Base-by-base conservation (phyloP, 2,888 invertebrate genomes). In the Endotricha flammealis region DNA sequence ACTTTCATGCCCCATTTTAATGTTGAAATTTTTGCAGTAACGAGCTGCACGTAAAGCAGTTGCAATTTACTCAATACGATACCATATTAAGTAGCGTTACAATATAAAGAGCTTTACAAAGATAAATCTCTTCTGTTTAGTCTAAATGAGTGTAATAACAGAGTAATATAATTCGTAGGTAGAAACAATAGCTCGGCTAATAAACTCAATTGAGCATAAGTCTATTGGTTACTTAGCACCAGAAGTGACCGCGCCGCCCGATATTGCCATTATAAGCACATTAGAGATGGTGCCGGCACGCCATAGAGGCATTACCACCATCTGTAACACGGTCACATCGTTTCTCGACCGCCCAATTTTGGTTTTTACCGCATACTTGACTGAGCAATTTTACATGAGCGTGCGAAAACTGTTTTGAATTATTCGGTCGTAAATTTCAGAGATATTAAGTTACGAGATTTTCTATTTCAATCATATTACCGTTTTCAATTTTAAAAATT, bases 151-250 rank as follows among this genome's bases (percentile, higher is more conserved):
- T 16, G 29, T 36, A 39, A 37, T 40, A 34, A 12, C 4, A 24
- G 22, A 40, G 33, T 52, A 46, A 55, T 53, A 48, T 49, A 43
- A 55, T 57, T 23, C 29, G 34, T 30, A 25, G 36, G 11, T 17
- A 55, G 57, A 57, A 69, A 69, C 76, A n/a, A n/a, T 76, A 70
- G 63, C 58, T 57, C 53, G 45, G 55, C 61, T 74, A 72, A 75
- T 74, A 71, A 62, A 68, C 62, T 66, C 65, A 66, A 71, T 68
- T 64, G 64, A 57, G 57, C 65, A 66, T 68, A 65, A 67, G 63
- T 72, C 70, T 78, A 85, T 83, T 79, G 82, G 83, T 83, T 82
- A 82, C 72, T 81, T 79, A 75, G 69, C 72, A 70, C 75, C 69
- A 62, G 64, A 20, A 14, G 71, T 67, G 4, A 8, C 3, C n/a